phyloP scores from a whole-genome alignment of 2,888 invertebrate genomes.

The Balanococcus diminutus region DNA sequence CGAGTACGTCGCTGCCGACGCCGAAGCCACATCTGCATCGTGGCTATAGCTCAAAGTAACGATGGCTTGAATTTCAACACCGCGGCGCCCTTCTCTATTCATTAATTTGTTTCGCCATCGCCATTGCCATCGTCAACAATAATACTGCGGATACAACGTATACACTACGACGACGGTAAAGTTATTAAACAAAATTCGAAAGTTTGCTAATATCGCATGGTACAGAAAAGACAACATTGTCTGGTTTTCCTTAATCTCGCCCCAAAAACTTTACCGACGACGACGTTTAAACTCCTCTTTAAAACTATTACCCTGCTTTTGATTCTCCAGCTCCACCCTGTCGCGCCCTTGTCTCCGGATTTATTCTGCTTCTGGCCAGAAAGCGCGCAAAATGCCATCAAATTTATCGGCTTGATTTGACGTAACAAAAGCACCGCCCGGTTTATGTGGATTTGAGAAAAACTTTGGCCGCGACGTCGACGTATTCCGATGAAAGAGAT shows the following conservation, averaged over 20 bases:
- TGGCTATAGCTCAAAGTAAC: background rate
- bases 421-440: background rate
- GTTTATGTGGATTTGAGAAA: background rate
- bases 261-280: constrained; percentile 22
- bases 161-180: background rate
- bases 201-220: constrained; percentile 12
- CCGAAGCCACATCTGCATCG: too few relatives aligned
- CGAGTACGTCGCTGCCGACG: too few relatives aligned
- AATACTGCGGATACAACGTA: background rate
- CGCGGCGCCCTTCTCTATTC: background rate
- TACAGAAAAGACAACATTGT: constrained; percentile 13
- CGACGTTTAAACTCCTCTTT: constrained; percentile 12
- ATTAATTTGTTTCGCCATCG: constrained; percentile 23
- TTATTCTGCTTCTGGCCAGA: background rate
- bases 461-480: background rate
- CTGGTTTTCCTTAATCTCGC: constrained; percentile 20
- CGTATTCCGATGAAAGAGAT: too few relatives aligned
- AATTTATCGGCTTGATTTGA: constrained; percentile 2
- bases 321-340: too few relatives aligned
- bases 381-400: background rate
- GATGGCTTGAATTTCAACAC: constrained; percentile 13
- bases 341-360: too few relatives aligned
- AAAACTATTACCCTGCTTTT: background rate
- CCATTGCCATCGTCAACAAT: background rate
- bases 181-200: constrained; percentile 37